These are phyloP conservation scores for Biston stratarius DNA, from an alignment of 2,888 invertebrate genomes.

Conservation along the genomic window DNA sequence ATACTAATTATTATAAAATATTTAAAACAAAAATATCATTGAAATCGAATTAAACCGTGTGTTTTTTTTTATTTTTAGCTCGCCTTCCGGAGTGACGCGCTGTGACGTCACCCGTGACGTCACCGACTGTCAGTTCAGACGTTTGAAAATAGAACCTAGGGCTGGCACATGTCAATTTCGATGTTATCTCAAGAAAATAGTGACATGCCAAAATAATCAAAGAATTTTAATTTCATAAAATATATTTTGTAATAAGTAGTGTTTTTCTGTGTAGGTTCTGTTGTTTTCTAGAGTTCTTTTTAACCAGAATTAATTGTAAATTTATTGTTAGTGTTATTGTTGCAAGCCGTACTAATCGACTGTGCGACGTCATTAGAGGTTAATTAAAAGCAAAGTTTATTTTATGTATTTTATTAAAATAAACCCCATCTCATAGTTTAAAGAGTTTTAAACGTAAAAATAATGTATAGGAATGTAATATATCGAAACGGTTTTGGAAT, in stretches of 20 bases:
- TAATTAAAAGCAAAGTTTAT: too few species aligned
- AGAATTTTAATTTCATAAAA: neutral
- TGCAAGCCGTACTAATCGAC: too few species aligned
- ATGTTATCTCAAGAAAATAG: neutral
- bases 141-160: constrained; percentile 43
- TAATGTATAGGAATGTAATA: too few species aligned
- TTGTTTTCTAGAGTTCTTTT: too few species aligned
- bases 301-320: too few species aligned
- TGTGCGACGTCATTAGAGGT: too few species aligned
- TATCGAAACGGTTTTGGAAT: too few species aligned
- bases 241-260: neutral
- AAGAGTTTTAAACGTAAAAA: too few species aligned
- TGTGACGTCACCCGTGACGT: constrained; percentile 44
- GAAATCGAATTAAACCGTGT: neutral
- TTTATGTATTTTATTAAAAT: too few species aligned
- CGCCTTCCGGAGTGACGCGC: constrained; percentile 25
- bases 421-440: too few species aligned
- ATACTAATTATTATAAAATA: too few species aligned
- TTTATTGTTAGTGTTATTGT: too few species aligned
- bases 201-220: neutral
- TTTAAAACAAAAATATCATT: neutral
- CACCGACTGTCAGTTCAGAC: constrained; percentile 32
- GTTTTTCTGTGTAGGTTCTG: neutral
- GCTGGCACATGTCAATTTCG: constrained; percentile 21
- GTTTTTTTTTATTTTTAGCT: constrained; percentile 8